Percentiles rank a stretch among this genome's conserved stretches.
These are phyloP conservation scores for Panzeria rudis DNA, from an alignment of 2,888 invertebrate species.

Conservation along the genomic window DNA sequence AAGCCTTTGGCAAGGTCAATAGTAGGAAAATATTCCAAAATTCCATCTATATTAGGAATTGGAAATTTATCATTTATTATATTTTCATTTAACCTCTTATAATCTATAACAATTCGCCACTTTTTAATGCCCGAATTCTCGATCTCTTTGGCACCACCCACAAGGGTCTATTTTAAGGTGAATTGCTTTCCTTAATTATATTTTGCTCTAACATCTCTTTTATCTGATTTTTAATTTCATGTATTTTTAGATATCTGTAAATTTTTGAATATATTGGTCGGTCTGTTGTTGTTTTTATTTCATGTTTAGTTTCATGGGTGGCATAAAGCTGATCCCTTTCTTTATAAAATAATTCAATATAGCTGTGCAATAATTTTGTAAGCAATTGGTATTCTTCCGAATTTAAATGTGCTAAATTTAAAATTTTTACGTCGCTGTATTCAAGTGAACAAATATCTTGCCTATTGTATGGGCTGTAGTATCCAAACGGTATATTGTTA, in stretches of 20 bases:
- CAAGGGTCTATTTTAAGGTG: conserved; percentile 1
- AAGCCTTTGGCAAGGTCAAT: conserved; percentile 12
- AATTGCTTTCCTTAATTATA: conserved; percentile 15
- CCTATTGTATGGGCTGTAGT: no score
- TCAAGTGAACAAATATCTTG: no score
- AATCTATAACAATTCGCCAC: conserved; percentile 2
- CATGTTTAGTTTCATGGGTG: conserved; percentile 8
- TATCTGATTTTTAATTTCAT: neutral
- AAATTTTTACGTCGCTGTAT: no score
- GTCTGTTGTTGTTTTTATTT: conserved; percentile 13
- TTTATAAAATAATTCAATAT: conserved; percentile 6
- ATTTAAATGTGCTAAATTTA: no score
- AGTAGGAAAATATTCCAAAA: neutral
- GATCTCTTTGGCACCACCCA: neutral
- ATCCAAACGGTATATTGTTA: no score
- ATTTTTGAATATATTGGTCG: conserved; percentile 4
- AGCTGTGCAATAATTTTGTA: neutral
- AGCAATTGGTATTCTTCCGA: no score
- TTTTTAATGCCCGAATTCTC: neutral
- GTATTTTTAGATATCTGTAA: no score
- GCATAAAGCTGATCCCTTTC: conserved; percentile 19
- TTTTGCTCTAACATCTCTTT: neutral
- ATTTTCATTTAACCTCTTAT: conserved; percentile 1
- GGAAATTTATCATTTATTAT: conserved; percentile 12
- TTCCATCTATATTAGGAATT: neutral